phyloP scores from a whole-genome alignment of 1,140 invertebrate genomes.

The Chironomus tepperi region DNA sequence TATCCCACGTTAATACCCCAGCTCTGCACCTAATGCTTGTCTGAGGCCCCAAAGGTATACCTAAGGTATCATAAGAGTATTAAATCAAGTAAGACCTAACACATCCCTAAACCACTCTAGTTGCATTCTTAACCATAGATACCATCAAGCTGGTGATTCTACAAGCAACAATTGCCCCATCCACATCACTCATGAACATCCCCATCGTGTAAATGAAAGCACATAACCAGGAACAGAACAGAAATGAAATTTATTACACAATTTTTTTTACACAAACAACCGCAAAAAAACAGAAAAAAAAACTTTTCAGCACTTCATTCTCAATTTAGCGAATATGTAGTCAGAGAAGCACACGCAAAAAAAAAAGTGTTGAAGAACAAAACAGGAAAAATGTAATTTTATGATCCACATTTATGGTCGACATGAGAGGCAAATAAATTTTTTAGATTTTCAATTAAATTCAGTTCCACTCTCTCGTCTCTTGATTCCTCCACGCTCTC shows the following conservation, averaged over 20 bases:
- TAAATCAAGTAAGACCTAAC: too few relatives aligned
- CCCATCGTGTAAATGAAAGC: too few relatives aligned
- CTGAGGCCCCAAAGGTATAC: too few relatives aligned
- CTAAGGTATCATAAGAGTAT: too few relatives aligned
- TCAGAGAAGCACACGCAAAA: neutral
- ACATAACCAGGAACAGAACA: neutral
- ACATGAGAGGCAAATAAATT: neutral
- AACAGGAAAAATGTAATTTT: constrained; percentile 8
- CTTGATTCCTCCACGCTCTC: neutral
- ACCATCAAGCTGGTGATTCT: too few relatives aligned
- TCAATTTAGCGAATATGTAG: neutral
- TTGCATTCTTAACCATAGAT: too few relatives aligned
- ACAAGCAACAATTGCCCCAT: too few relatives aligned
- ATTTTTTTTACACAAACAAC: neutral
- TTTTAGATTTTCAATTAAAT: constrained; percentile 10
- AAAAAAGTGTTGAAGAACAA: neutral
- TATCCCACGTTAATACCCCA: too few relatives aligned
- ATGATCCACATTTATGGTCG: constrained; percentile 1
- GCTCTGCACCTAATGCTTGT: too few relatives aligned
- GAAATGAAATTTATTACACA: neutral
- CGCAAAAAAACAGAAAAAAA: neutral
- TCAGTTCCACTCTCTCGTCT: neutral
- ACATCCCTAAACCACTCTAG: too few relatives aligned
- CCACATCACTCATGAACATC: too few relatives aligned
- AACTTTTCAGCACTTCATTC: neutral